Evolutionary conservation across 2,113 vertebrate species (phyloP), one percentile per base, ranked within the genome.

Genomic region (Procapra przewalskii): DNA sequence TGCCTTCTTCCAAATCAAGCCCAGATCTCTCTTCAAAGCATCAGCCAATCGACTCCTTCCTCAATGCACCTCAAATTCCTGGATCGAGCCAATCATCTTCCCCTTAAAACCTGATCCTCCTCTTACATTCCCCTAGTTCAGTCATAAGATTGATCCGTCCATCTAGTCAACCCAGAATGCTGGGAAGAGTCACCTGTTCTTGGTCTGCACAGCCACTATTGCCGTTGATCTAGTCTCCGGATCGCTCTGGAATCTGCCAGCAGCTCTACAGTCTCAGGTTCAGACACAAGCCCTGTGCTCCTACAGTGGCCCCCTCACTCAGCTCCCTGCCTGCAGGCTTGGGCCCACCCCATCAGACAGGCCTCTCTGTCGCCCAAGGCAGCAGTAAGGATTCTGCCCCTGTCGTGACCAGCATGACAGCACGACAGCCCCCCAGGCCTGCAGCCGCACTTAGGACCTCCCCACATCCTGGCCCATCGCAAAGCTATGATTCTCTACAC

Each of bases 1-100:
- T 33, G 1, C 50, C 57, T 50, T 36, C 79, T 67, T 48, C 62
- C 60, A 33, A n/a, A 54, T 48, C 40, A 1, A 31, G 31, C 52
- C 50, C 33, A 19, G 64, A 48, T 29, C 27, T 62, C 52, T 43
- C 36, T 55, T 59, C 57, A 16, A 33, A 54, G 50, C 84, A n/a
- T 43, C 48, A 14, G 1, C n/a, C 45, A 10, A 0, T 23, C 1
- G 1, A 19, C 57, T 36, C 48, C 25, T 81, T 52, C 16, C 55
- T 59, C 2, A 1, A 12, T 0, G n/a, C 7, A 3, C 12, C 16
- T 64, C 52, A 0, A 6, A 16, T 36, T 64, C 29, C 43, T 27
- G 43, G n/a, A 1, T 23, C 0, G 6, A 45, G 40, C 10, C 10
- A 1, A 0, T 1, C n/a, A 0, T 12, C 57, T n/a, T 50, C 10